phyloP scores from a whole-genome alignment of 37 sponge, comb jelly and placozoan genomes.

The Hormiphora californensis region DNA sequence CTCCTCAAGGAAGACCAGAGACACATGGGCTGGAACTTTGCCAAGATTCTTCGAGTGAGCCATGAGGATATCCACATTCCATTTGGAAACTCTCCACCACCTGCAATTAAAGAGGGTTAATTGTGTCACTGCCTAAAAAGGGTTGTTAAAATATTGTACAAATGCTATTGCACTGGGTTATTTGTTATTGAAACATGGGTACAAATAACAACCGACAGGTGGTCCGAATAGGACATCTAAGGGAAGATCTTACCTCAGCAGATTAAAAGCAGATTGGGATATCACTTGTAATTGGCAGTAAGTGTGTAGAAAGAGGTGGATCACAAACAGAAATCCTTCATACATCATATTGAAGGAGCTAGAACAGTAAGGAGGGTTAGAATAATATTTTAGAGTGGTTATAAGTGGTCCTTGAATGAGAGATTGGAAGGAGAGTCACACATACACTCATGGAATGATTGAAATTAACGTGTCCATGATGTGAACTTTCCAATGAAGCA shows the following conservation, averaged over 20 bases:
- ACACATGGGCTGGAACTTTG: slow-evolving; percentile 42
- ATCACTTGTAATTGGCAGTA: slow-evolving; percentile 44
- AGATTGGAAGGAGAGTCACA: too few relatives aligned
- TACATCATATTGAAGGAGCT: neutral
- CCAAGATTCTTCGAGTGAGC: slow-evolving; percentile 7
- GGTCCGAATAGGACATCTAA: neutral
- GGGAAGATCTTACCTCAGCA: neutral
- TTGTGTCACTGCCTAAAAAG: neutral
- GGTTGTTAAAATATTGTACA: neutral
- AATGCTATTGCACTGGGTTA: neutral
- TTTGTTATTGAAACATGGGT: neutral
- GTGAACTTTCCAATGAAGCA: too few relatives aligned
- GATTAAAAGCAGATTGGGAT: neutral
- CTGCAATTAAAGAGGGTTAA: neutral
- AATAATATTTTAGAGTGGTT: too few relatives aligned
- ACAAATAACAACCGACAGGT: neutral
- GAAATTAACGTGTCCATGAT: too few relatives aligned
- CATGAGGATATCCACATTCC: slow-evolving; percentile 23
- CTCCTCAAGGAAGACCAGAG: slow-evolving; percentile 39
- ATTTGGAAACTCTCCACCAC: slow-evolving; percentile 30
- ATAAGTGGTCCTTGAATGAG: too few relatives aligned
- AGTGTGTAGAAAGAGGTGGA: slow-evolving; percentile 51
- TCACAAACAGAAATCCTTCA: slow-evolving; percentile 44
- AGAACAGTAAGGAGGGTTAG: neutral
- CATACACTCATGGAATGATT: too few relatives aligned